Conservation (phyloP, 2,888 invertebrate genomes). For the Agrochola circellaris region DNA sequence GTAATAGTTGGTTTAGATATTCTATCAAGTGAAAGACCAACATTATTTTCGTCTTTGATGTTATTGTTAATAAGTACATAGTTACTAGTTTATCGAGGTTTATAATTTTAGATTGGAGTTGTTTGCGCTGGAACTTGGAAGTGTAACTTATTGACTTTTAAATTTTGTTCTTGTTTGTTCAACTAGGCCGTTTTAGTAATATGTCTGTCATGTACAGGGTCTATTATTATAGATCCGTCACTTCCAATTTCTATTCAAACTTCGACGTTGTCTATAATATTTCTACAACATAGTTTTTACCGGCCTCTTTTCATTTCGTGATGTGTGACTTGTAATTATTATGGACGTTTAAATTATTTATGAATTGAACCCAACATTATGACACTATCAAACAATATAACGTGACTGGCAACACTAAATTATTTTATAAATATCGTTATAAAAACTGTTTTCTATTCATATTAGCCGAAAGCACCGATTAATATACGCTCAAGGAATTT, state of each 20-base stretch:
- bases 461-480: slow-evolving; percentile 50
- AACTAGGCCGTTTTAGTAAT: neutral
- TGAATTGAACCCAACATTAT: slow-evolving; percentile 21
- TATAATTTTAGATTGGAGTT: neutral
- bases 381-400: slow-evolving; percentile 19
- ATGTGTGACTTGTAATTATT: neutral
- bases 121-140: neutral
- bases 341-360: neutral
- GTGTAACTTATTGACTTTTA: neutral
- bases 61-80: neutral
- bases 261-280: neutral
- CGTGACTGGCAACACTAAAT: slow-evolving; percentile 55
- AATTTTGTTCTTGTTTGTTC: neutral
- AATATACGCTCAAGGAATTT: slow-evolving; percentile 52
- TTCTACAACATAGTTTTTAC: neutral
- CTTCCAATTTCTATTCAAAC: neutral
- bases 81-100: neutral
- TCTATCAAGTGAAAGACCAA: neutral
- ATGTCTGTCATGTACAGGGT: neutral
- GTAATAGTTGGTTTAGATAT: neutral
- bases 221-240: neutral
- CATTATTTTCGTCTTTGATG: neutral
- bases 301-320: neutral
- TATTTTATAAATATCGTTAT: slow-evolving; percentile 52
- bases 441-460: slow-evolving; percentile 54